Base-by-base conservation (phyloP, 2,888 invertebrate genomes). In the Notodonta dromedarius region DNA sequence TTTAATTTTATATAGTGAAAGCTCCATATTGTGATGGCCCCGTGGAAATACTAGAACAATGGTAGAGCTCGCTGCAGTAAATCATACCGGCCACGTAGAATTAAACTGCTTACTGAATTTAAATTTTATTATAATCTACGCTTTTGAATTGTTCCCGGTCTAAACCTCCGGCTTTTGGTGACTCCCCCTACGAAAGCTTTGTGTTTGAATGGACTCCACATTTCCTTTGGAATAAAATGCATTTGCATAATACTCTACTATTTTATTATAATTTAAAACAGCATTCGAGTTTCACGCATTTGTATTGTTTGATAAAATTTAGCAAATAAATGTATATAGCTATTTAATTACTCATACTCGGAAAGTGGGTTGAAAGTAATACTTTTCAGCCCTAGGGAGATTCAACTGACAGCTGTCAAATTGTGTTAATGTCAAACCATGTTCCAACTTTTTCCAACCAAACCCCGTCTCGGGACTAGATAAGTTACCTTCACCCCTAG, bases 21-120 rank as follows among this genome's bases (percentile, higher is more conserved):
- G 16, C 14, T n/a, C 54, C 35, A 13, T 39, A 54, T 54, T 56
- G 24, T 24, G 44, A 42, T 24, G 40, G 16, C 2, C 39, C 12
- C 56, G 24, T 44, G 24, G 24, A 40, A 55, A 55, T 40, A 40
- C 55, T 35, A 53, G 39, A 9, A 55, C 77, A 74, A 70, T 67
- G 70, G 62, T 70, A 73, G 64, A 70, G 71, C 65, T 57, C 63
- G 66, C 66, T 66, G 74, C 79, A 76, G 73, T 88, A 87, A 87
- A 87, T 88, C 87, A 87, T 83, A 67, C 74, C 67, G 59, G 61
- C 73, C 72, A 69, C 71, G 67, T 73, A 63, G 77, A 74, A 76
- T 81, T 78, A 78, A 79, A 80, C 74, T 76, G 80, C 83, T 83
- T 80, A 82, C 72, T 79, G 74, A 77, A 85, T 85, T 82, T 80